Evolutionary conservation across 2,797 vertebrate genomes (phyloP).

Genomic region (Aotus griseimembra): DNA sequence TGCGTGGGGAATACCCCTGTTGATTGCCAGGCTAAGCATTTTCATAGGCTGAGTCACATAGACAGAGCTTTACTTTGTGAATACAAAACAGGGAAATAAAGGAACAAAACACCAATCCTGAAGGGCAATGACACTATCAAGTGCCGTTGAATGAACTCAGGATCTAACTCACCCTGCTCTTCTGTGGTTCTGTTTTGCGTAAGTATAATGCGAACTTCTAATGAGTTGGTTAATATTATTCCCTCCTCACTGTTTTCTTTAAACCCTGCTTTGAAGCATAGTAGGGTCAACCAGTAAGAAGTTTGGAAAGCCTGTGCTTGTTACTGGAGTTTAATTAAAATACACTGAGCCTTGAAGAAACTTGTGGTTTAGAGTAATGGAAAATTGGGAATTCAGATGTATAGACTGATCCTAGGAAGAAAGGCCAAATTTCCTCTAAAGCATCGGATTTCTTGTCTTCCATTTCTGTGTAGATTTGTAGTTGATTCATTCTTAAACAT

Average conservation of each 20-base stretch:
- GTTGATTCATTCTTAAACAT: conserved; percentile 37
- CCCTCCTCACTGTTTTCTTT: not conserved
- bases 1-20: not conserved
- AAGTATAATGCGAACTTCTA: not conserved
- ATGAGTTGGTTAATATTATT: not conserved
- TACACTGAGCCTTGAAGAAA: conserved; percentile 61
- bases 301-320: conserved; percentile 62
- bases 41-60: conserved; percentile 45
- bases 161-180: fast-evolving
- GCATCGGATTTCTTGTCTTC: not conserved
- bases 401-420: not conserved
- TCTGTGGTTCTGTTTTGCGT: not conserved
- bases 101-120: not conserved
- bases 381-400: conserved; percentile 50
- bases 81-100: not conserved
- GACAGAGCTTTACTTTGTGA: not conserved
- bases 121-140: not conserved
- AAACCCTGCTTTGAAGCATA: conserved; percentile 33
- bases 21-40: conserved; percentile 51
- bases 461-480: not conserved
- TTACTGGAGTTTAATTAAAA: conserved; percentile 73
- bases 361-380: conserved; percentile 42
- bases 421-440: conserved; percentile 16
- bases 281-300: not conserved
- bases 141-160: fast-evolving